Base-by-base conservation (phyloP, 2,888 invertebrate genomes). In the Nomada hirtipes region DNA sequence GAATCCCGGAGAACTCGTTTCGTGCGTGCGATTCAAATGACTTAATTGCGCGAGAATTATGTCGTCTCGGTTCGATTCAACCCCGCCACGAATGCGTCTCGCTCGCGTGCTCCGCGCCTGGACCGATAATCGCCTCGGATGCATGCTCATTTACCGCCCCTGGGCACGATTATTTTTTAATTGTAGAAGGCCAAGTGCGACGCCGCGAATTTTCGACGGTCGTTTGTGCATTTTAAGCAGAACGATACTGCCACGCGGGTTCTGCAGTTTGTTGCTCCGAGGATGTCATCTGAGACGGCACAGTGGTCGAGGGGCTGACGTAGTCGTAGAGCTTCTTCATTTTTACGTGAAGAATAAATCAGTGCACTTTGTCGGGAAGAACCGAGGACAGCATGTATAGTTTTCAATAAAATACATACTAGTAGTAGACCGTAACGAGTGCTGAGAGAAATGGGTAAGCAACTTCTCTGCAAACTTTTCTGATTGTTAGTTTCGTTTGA, bases 21-120 rank as follows among this genome's bases (percentile, higher is more conserved):
- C 42, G 63, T 57, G 18, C 29, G 59, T 57, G 63, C 74, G 64
- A 79, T 67, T 76, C 79, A 79, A 79, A 79, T 71, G 79, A 71
- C 79, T 79, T 79, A 76, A 79, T 79, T 79, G 76, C 76, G 18
- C 60, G 76, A 70, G 79, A 76, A 79, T 79, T 79, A 76, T 79
- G 53, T 70, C 59, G 64, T 79, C 75, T 26, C 47, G 10, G 36
- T 18, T 60, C 44, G 69, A 60, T 70, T 64, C 69, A 15, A 65
- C 11, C 60, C 23, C 18, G 23, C 53, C 59, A 29, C 47, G 76
- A 47, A 65, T 47, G 52, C 13, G 26, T 23, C 44, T 18, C 11
- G 47, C 44, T 77, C 63, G 65, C 75, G 60, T 67, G 60, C n/a
- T 55, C 11, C 70, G 47, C 29, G 44, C 26, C 13, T n/a, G 13